Evolutionary conservation across 1,140 invertebrate species (phyloP).

Genomic region (Heliconius hewitsoni): DNA sequence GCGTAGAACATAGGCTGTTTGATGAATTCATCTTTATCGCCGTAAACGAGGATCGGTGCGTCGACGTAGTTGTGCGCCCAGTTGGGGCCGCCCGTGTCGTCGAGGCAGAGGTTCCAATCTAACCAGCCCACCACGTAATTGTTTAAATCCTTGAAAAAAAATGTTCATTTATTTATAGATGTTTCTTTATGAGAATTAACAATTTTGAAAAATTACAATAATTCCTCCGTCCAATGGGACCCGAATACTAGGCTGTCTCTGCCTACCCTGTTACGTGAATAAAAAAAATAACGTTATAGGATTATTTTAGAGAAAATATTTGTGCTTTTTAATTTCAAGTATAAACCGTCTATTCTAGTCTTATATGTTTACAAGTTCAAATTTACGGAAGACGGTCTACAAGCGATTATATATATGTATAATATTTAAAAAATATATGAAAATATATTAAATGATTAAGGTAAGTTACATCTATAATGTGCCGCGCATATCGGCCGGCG

Average conservation of each 20-base stretch:
- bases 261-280: too few relatives aligned
- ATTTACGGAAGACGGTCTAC: too few relatives aligned
- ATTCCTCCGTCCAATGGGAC: background rate
- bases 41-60: conserved; percentile 88
- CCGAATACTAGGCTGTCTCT: too few relatives aligned
- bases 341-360: too few relatives aligned
- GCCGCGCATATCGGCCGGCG: conserved; percentile 55
- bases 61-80: conserved; percentile 90
- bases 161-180: too few relatives aligned
- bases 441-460: background rate
- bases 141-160: conserved; percentile 84
- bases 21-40: conserved; percentile 86
- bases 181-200: too few relatives aligned
- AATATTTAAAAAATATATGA: too few relatives aligned
- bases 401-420: too few relatives aligned
- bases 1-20: conserved; percentile 95
- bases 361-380: too few relatives aligned
- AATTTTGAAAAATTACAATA: background rate
- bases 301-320: too few relatives aligned
- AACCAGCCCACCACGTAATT: conserved; percentile 89
- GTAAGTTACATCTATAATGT: conserved; percentile 59
- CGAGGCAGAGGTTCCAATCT: conserved; percentile 94
- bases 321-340: too few relatives aligned
- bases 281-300: too few relatives aligned
- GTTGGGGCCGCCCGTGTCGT: conserved; percentile 90